phyloP scores from a whole-genome alignment of 1,140 invertebrate genomes.

The Trialeurodes vaporariorum region DNA sequence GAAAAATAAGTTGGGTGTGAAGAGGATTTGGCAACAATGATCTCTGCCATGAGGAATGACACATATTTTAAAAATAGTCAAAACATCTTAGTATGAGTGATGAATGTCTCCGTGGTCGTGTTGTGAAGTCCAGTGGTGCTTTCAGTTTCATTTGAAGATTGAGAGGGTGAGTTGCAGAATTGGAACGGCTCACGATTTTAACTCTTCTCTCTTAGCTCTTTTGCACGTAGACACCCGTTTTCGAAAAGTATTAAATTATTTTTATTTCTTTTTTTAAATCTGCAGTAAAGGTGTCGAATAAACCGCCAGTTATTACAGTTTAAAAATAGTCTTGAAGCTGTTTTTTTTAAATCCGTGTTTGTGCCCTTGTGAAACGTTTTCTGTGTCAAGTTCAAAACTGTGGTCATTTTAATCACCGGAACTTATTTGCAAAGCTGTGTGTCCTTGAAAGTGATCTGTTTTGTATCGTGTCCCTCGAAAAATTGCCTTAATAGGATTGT shows the following conservation, averaged over 20 bases:
- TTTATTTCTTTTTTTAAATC: not conserved
- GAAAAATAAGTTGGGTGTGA: too few species aligned
- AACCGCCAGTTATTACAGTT: not conserved
- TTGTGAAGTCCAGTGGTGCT: not conserved
- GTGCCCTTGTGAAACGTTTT: not conserved
- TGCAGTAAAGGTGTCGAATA: not conserved
- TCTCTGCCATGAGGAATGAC: not conserved
- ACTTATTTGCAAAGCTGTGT: too few species aligned
- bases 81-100: not conserved
- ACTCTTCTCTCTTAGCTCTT: not conserved
- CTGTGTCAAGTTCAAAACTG: not conserved
- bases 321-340: not conserved
- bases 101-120: not conserved
- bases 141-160: not conserved
- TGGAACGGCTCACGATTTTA: not conserved
- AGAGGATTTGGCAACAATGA: too few species aligned
- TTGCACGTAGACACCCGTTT: not conserved
- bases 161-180: not conserved
- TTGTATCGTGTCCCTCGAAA: too few species aligned
- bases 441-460: too few species aligned
- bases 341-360: not conserved
- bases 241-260: too few species aligned
- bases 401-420: too few species aligned
- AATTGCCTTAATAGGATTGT: too few species aligned
- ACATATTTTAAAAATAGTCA: slow-evolving; percentile 1